A percentile compares a stretch with the other conserved stretches of the same genome.
phyloP scores from a whole-genome alignment of 2,888 invertebrate genomes.

The Acleris holmiana region DNA sequence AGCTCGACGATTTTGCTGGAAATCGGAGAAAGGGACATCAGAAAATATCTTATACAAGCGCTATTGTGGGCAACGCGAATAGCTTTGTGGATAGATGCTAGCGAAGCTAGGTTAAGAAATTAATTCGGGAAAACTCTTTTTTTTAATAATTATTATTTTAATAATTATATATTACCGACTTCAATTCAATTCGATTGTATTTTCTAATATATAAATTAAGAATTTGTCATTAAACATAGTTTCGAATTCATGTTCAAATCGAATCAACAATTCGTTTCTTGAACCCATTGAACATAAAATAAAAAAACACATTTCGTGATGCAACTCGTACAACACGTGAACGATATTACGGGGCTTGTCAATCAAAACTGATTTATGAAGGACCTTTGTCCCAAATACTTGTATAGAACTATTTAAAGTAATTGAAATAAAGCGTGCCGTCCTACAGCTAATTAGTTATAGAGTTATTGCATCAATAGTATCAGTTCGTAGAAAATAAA shows the following conservation, averaged over 20 bases:
- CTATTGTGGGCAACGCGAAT: constrained; percentile 8
- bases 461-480: not conserved
- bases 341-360: constrained; percentile 26
- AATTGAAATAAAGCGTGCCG: constrained; percentile 18
- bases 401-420: constrained; percentile 8
- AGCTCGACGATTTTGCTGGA: constrained; percentile 99
- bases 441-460: not conserved
- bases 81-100: not conserved
- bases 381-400: constrained; percentile 57
- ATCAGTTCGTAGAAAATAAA: constrained; percentile 36
- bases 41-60: constrained; percentile 38
- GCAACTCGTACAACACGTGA: not conserved
- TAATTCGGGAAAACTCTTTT: too few relatives aligned
- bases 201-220: too few relatives aligned
- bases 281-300: not conserved
- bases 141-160: too few relatives aligned
- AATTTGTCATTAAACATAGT: too few relatives aligned
- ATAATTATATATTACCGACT: too few relatives aligned
- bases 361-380: constrained; percentile 55
- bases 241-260: too few relatives aligned
- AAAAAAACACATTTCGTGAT: not conserved
- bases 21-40: constrained; percentile 44
- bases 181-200: too few relatives aligned
- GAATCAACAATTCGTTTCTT: not conserved
- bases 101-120: too few relatives aligned